Evolutionary conservation across 2,888 invertebrate genomes (phyloP).

Genomic region (Chrysotoxum bicinctum): DNA sequence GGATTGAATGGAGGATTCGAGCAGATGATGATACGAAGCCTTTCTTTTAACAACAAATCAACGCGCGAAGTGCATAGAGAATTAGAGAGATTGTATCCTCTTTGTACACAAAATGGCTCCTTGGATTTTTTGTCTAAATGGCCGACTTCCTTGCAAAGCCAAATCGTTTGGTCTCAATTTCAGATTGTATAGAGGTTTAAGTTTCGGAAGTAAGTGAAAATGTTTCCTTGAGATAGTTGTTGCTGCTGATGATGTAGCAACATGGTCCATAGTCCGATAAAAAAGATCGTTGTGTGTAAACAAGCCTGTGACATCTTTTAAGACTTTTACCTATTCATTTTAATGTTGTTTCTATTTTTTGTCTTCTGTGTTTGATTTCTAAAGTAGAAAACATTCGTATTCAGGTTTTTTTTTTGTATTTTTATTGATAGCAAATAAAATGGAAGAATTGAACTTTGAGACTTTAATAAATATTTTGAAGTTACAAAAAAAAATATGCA

Average conservation of each 20-base stretch:
- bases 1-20: constrained; percentile 7
- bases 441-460: constrained; percentile 50
- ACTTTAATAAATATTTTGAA: constrained; percentile 6
- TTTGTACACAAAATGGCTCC: constrained; percentile 23
- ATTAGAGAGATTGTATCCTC: constrained; percentile 47
- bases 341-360: constrained; percentile 33
- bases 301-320: constrained; percentile 64
- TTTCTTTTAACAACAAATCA: constrained; percentile 50
- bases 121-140: background rate
- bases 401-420: constrained; percentile 43
- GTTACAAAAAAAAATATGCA: constrained; percentile 22
- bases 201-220: constrained; percentile 48
- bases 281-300: background rate
- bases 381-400: constrained; percentile 36
- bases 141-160: constrained; percentile 37
- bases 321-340: constrained; percentile 73
- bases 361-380: constrained; percentile 45
- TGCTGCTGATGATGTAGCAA: constrained; percentile 4
- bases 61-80: constrained; percentile 16
- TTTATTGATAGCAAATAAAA: constrained; percentile 24
- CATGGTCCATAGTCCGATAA: constrained; percentile 48
- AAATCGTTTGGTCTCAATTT: constrained; percentile 45
- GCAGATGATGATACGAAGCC: background rate
- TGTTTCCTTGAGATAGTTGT: constrained; percentile 45
- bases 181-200: background rate